Conservation (phyloP, 2,888 invertebrate species). For the Argyresthia goedartella region DNA sequence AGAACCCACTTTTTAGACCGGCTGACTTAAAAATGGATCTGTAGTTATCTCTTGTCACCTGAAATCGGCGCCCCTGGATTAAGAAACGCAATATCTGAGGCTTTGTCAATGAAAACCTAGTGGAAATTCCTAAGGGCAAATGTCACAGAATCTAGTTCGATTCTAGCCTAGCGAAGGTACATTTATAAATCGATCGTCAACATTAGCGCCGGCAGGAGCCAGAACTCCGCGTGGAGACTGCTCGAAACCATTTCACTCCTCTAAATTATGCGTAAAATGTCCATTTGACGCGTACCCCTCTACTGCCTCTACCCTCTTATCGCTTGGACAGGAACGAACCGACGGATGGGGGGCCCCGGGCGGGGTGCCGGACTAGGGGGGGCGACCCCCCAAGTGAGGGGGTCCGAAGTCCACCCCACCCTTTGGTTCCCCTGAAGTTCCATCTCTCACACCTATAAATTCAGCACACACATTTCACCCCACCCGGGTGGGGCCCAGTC, state of each 20-base stretch:
- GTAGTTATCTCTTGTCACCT: no score
- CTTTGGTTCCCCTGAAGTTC: constrained; percentile 70
- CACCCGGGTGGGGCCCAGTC: constrained; percentile 47
- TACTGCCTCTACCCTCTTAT: constrained; percentile 62
- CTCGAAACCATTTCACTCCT: constrained; percentile 71
- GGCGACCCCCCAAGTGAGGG: constrained; percentile 31
- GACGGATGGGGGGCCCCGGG: constrained; percentile 46
- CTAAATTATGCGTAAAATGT: constrained; percentile 74
- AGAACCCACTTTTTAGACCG: no score
- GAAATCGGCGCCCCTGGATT: no score
- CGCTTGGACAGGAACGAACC: constrained; percentile 64
- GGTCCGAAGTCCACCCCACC: constrained; percentile 70
- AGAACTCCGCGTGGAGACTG: constrained; percentile 40
- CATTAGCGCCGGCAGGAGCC: no score
- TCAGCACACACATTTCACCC: constrained; percentile 69
- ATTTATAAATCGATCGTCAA: not conserved
- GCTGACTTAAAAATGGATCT: no score
- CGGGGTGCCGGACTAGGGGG: constrained; percentile 68
- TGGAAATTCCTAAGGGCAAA: no score
- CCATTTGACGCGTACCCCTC: constrained; percentile 66
- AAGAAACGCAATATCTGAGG: no score
- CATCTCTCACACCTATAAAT: constrained; percentile 72
- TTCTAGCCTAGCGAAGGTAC: no score
- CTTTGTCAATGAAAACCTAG: no score
- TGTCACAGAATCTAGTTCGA: no score